Percentiles rank a stretch among this genome's conserved stretches.
phyloP scores from a whole-genome alignment of 2,888 invertebrate species.

The Torymus aiolomorphi region DNA sequence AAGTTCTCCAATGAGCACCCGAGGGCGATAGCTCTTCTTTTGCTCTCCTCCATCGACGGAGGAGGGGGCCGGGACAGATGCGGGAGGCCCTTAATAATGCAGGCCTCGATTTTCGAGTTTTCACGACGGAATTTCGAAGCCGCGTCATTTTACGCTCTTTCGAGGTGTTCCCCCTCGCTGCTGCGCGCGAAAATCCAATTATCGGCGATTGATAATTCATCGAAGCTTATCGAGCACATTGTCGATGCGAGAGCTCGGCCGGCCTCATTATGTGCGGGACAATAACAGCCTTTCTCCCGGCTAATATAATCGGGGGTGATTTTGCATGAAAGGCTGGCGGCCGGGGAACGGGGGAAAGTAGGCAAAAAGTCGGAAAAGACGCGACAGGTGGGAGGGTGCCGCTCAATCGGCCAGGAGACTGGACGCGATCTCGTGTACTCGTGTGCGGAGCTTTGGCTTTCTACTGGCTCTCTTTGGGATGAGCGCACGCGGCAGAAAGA shows the following conservation, averaged over 20 bases:
- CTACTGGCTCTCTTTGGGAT: constrained; percentile 26
- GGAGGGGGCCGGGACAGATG: constrained; percentile 40
- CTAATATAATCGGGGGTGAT: constrained; percentile 36
- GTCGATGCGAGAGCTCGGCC: neutral
- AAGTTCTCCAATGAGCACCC: constrained; percentile 50
- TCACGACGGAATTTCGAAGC: constrained; percentile 63
- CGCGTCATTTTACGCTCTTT: constrained; percentile 9
- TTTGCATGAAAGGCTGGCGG: constrained; percentile 31
- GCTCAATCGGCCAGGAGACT: constrained; percentile 29
- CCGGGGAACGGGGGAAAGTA: neutral
- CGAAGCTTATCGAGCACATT: constrained; percentile 11
- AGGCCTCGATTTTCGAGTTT: constrained; percentile 70
- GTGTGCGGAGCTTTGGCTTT: constrained; percentile 15
- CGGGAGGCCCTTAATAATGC: constrained; percentile 67
- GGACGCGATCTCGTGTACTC: constrained; percentile 26
- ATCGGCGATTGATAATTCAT: constrained; percentile 48
- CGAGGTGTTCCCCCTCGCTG: neutral
- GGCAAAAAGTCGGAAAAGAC: constrained; percentile 39
- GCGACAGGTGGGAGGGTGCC: constrained; percentile 20
- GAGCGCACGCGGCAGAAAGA: constrained; percentile 39
- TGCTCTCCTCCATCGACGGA: constrained; percentile 25
- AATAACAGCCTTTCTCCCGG: neutral
- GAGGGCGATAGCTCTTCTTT: constrained; percentile 33
- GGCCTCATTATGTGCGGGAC: constrained; percentile 9
- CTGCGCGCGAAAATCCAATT: constrained; percentile 38